Evolutionary conservation across 1,140 invertebrate genomes (phyloP), one percentile per base, ranked within the genome.

Genomic region (Ectropis grisescens): DNA sequence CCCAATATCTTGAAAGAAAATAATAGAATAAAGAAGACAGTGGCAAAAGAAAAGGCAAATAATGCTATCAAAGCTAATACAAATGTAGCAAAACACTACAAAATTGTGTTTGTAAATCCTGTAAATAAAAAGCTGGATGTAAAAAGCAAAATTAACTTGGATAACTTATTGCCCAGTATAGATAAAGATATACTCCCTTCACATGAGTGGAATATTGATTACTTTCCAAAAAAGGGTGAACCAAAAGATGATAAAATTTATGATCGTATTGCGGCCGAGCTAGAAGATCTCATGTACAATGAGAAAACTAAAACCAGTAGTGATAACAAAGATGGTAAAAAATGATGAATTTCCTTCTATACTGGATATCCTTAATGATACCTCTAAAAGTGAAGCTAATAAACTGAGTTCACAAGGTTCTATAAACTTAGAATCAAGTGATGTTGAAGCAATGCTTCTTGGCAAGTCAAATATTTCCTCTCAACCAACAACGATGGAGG

Each of bases 321-420:
- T 11, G 13, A 58, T 53, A 11, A 3, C 23, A 5, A 52, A 62
- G 38, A 22, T 33, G 8, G 55, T 55, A 15, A 81, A 79, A 52
- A 43, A 49, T 14, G 81, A 83, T 54, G 80, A 82, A n/a, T 83
- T 82, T 41, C 80, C 82, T 23, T 82, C 82, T 2, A 82, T 83
- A 26, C 81, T 83, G 78, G 82, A 83, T 35, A 82, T 83, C 29
- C 54, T 83, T 6, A 82, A 82, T 68, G 82, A 82, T 36, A 49
- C 4, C 10, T 2, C 6, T 6, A 26, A 26, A n/a, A n/a, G 41
- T 41, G 58, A 55, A 13, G 53, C 29, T 29, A 48, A 35, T 30
- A 76, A 69, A 52, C 29, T 37, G 23, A 51, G 16, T 45, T 30
- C 51, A 62, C 45, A 62, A 34, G 54, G 24, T 48, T 44, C 42